A percentile compares a stretch with the other conserved stretches of the same genome.
These are phyloP conservation scores for Mesocentrotus franciscanus DNA, from an alignment of 53 echinoderm and acorn worm species.

Conservation along the genomic window DNA sequence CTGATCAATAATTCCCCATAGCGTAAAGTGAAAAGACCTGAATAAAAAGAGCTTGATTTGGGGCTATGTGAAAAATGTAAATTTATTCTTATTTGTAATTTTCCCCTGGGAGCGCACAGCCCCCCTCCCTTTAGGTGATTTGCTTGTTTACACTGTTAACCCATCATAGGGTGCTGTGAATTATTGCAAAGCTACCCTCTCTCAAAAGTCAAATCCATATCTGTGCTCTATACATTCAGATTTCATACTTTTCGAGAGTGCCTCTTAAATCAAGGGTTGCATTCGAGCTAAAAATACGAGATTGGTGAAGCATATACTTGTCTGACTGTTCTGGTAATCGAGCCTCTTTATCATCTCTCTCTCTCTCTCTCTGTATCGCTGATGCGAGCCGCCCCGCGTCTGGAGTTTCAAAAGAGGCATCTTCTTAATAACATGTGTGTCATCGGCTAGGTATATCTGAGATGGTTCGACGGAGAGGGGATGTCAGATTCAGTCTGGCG, in stretches of 20 bases:
- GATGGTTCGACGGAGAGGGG: constrained; percentile 2
- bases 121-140: no score
- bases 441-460: constrained; percentile 3
- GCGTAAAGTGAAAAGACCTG: no score
- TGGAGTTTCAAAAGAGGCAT: background rate
- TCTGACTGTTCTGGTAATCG: background rate
- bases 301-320: background rate
- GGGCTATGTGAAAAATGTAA: no score
- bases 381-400: constrained; percentile 4
- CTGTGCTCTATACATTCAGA: background rate
- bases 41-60: no score
- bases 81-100: no score
- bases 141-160: background rate
- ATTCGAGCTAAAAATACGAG: background rate
- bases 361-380: background rate
- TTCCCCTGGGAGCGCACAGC: no score
- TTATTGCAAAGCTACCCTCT: background rate
- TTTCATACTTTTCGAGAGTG: background rate
- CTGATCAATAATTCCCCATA: no score
- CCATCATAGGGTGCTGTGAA: background rate
- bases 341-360: background rate
- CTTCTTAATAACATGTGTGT: constrained; percentile 36
- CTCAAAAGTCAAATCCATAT: background rate
- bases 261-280: background rate
- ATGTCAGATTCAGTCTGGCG: background rate